phyloP scores from a whole-genome alignment of 1,140 invertebrate genomes.

The Apis mellifera region DNA sequence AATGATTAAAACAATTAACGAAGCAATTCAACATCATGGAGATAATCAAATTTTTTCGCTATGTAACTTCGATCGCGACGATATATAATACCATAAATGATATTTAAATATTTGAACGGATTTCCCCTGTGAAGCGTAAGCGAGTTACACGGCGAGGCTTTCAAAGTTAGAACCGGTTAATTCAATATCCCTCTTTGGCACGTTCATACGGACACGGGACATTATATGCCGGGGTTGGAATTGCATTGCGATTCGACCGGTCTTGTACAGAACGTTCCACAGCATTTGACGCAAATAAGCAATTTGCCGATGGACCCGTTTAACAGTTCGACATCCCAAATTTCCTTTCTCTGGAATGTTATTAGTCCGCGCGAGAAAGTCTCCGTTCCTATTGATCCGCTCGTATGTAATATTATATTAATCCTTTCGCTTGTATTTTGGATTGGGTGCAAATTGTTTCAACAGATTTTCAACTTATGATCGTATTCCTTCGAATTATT shows the following conservation, averaged over 20 bases:
- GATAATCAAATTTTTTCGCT: background rate
- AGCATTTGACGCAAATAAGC: conserved; percentile 46
- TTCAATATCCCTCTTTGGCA: conserved; percentile 54
- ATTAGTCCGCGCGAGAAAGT: background rate
- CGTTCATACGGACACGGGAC: conserved; percentile 16
- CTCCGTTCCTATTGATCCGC: background rate
- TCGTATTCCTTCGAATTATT: too few relatives aligned
- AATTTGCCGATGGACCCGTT: conserved; percentile 36
- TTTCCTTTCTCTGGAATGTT: background rate
- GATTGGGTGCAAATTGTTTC: background rate
- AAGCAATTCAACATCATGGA: background rate
- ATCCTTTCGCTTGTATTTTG: background rate
- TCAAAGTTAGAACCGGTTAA: conserved; percentile 58
- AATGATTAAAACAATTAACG: too few relatives aligned
- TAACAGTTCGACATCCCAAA: conserved; percentile 24
- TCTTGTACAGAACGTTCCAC: conserved; percentile 13
- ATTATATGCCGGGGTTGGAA: conserved; percentile 14
- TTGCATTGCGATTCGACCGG: conserved; percentile 19
- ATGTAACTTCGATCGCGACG: background rate
- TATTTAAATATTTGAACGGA: conserved; percentile 41
- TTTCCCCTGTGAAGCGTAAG: conserved; percentile 30
- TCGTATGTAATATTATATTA: too few relatives aligned
- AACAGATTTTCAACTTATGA: background rate
- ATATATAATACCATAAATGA: conserved; percentile 4
- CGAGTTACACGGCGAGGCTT: conserved; percentile 46